These are phyloP conservation scores for Heteractis magnifica DNA, from an alignment of 92 coral and sea anemone species.

Conservation along the genomic window DNA sequence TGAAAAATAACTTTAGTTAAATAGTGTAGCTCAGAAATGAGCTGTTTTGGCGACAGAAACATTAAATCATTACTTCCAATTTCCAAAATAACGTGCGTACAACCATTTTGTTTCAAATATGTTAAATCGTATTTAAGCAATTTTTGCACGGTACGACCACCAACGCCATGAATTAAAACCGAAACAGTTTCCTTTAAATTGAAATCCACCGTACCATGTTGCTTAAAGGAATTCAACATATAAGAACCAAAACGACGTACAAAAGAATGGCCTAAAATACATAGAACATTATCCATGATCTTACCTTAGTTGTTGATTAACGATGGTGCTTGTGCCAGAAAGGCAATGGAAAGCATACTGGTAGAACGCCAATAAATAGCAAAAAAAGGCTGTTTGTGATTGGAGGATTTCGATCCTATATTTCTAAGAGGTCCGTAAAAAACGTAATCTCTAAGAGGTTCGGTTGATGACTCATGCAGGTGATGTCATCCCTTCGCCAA, in stretches of 20 bases:
- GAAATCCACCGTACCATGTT: neutral
- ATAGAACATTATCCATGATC: neutral
- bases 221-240: neutral
- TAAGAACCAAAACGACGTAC: slow-evolving; percentile 13
- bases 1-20: neutral
- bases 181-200: neutral
- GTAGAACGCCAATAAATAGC: too few relatives aligned
- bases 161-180: slow-evolving; percentile 1
- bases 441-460: too few relatives aligned
- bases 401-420: too few relatives aligned
- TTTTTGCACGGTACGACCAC: neutral
- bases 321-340: too few relatives aligned
- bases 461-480: too few relatives aligned
- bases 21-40: slow-evolving; percentile 7
- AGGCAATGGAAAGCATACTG: too few relatives aligned
- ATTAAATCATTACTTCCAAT: slow-evolving; percentile 1
- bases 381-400: too few relatives aligned
- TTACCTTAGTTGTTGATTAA: neutral
- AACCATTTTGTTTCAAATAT: neutral
- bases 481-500: too few relatives aligned
- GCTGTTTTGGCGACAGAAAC: slow-evolving; percentile 5
- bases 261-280: slow-evolving; percentile 10
- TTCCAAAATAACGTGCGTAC: slow-evolving; percentile 1
- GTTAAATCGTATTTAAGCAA: neutral
- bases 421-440: too few relatives aligned